These are phyloP conservation scores for Cotesia vestalis DNA, from an alignment of 1,140 invertebrate species.

Conservation along the genomic window DNA sequence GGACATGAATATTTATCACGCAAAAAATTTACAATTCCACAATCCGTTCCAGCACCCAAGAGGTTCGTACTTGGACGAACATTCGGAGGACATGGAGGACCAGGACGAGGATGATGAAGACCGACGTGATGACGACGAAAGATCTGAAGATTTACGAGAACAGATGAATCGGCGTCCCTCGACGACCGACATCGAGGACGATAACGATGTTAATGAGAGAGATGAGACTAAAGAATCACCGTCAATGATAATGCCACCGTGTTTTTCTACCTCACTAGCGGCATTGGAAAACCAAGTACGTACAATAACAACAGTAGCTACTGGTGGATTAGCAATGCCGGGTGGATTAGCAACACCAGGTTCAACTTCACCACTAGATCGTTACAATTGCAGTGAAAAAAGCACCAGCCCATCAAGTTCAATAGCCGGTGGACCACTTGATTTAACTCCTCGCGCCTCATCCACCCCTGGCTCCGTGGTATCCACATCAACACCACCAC, in stretches of 20 bases:
- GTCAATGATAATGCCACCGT: slow-evolving; percentile 53
- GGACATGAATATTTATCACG: slow-evolving; percentile 46
- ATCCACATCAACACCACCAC: slow-evolving; percentile 59
- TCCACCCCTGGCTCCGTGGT: slow-evolving; percentile 61
- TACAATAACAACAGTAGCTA: slow-evolving; percentile 70
- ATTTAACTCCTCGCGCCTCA: slow-evolving; percentile 61
- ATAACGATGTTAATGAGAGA: slow-evolving; percentile 35
- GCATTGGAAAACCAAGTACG: slow-evolving; percentile 79
- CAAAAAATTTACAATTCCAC: slow-evolving; percentile 40
- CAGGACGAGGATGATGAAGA: slow-evolving; percentile 61
- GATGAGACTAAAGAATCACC: slow-evolving; percentile 57
- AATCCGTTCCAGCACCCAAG: slow-evolving; percentile 46
- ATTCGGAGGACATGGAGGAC: slow-evolving; percentile 58
- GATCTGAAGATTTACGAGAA: slow-evolving; percentile 57
- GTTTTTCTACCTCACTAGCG: slow-evolving; percentile 78
- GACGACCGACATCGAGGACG: slow-evolving; percentile 60
- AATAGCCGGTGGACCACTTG: slow-evolving; percentile 55
- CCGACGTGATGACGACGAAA: slow-evolving; percentile 59
- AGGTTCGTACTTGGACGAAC: slow-evolving; percentile 53
- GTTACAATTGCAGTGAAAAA: slow-evolving; percentile 67
- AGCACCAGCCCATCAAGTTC: slow-evolving; percentile 61
- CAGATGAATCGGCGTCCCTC: slow-evolving; percentile 65
- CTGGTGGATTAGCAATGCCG: slow-evolving; percentile 62
- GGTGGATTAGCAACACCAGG: slow-evolving; percentile 57
- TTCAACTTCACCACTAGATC: slow-evolving; percentile 56